phyloP scores from a whole-genome alignment of 2,888 invertebrate genomes.

The Cephonodes hylas region DNA sequence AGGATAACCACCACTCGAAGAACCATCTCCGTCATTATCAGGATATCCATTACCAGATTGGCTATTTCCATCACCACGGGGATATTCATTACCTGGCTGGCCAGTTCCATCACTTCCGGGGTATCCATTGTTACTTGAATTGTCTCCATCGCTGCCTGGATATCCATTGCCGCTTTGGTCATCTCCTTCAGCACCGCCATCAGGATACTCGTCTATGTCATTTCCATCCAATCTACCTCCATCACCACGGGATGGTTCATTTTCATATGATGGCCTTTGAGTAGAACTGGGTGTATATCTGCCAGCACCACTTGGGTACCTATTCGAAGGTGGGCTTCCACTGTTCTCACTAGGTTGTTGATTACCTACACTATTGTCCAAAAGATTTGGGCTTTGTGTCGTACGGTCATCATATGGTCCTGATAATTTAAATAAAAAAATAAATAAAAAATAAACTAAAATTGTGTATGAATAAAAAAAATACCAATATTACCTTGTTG shows the following conservation, averaged over 20 bases:
- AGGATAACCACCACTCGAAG: not conserved
- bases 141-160: too few species aligned
- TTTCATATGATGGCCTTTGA: not conserved
- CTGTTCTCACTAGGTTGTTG: not conserved
- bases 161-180: too few species aligned
- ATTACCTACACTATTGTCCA: not conserved
- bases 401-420: constrained; percentile 7
- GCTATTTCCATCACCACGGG: not conserved
- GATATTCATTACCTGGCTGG: not conserved
- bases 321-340: not conserved
- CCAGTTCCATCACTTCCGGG: not conserved
- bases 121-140: too few species aligned
- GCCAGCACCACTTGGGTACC: not conserved
- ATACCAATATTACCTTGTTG: not conserved
- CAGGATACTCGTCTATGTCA: too few species aligned
- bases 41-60: not conserved
- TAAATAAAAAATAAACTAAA: not conserved
- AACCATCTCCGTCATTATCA: not conserved
- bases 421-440: constrained; percentile 1
- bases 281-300: not conserved
- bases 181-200: too few species aligned
- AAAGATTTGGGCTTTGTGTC: not conserved
- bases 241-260: not conserved
- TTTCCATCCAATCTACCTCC: not conserved
- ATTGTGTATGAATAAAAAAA: not conserved